These are phyloP conservation scores for Orthosia incerta DNA, from an alignment of 2,888 invertebrate genomes.

Conservation along the genomic window DNA sequence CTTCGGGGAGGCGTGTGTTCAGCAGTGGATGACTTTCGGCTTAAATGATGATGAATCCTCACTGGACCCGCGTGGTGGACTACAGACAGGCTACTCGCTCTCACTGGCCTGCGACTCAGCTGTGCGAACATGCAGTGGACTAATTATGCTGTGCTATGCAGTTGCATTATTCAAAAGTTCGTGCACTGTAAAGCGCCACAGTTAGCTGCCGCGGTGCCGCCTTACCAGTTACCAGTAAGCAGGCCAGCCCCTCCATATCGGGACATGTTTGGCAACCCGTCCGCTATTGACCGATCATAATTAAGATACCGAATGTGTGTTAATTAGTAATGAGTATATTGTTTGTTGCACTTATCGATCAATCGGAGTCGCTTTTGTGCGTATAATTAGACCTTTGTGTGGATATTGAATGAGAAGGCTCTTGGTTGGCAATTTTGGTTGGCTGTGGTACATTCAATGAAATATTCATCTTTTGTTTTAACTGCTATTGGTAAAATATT, in stretches of 20 bases:
- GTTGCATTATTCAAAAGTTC: not conserved
- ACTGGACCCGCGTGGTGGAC: too few relatives aligned
- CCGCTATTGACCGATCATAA: slow-evolving; percentile 43
- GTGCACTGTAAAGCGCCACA: not conserved
- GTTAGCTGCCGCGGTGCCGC: not conserved
- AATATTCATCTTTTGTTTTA: not conserved
- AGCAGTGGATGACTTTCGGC: too few relatives aligned
- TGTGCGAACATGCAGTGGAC: too few relatives aligned
- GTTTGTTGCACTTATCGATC: slow-evolving; percentile 34
- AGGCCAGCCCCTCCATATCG: not conserved
- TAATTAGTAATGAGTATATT: slow-evolving; percentile 47
- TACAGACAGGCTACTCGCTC: too few relatives aligned
- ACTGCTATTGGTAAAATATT: not conserved
- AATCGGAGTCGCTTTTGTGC: slow-evolving; percentile 13
- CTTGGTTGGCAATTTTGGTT: not conserved
- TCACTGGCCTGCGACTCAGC: too few relatives aligned
- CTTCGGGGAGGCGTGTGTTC: too few relatives aligned
- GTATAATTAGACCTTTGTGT: slow-evolving; percentile 37
- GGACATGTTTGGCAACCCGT: slow-evolving; percentile 48
- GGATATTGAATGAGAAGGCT: not conserved
- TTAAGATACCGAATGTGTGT: slow-evolving; percentile 55
- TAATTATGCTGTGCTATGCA: too few relatives aligned
- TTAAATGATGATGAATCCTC: too few relatives aligned
- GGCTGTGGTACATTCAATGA: not conserved
- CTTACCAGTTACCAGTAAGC: slow-evolving; percentile 8